These are phyloP conservation scores for Hippasteria phrygiana DNA, from an alignment of 53 echinoderm and acorn worm species.

Conservation along the genomic window DNA sequence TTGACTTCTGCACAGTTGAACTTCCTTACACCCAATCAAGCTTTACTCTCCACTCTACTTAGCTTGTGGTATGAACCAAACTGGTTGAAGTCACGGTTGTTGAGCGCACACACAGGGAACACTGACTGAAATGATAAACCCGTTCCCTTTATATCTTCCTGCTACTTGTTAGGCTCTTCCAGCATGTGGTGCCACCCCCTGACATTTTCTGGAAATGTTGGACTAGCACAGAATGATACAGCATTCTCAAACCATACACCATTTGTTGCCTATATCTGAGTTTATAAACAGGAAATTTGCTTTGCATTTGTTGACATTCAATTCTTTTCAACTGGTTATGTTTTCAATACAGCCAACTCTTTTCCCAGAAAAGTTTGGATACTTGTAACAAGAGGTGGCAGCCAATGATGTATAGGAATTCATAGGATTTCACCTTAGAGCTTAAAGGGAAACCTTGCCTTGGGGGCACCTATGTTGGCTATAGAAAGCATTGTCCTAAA, in stretches of 20 bases:
- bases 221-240: background rate
- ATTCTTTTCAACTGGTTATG: too few relatives aligned
- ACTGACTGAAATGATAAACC: conserved; percentile 24
- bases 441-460: too few relatives aligned
- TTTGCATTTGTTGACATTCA: background rate
- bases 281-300: conserved; percentile 14
- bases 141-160: conserved; percentile 31
- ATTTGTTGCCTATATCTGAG: background rate
- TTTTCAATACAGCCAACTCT: background rate
- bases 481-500: too few relatives aligned
- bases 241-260: background rate
- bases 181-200: background rate
- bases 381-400: background rate
- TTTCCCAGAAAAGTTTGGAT: background rate
- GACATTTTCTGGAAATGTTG: conserved; percentile 13
- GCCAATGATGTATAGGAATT: background rate
- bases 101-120: background rate
- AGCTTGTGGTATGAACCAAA: background rate
- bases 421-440: background rate
- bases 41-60: background rate
- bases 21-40: background rate
- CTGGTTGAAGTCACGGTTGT: background rate
- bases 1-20: too few relatives aligned
- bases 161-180: conserved; percentile 45
- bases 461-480: too few relatives aligned